Percentiles rank a stretch among this genome's conserved stretches.
Evolutionary conservation across 2,888 invertebrate species (phyloP).

Genomic region (Tenthredo distinguenda): DNA sequence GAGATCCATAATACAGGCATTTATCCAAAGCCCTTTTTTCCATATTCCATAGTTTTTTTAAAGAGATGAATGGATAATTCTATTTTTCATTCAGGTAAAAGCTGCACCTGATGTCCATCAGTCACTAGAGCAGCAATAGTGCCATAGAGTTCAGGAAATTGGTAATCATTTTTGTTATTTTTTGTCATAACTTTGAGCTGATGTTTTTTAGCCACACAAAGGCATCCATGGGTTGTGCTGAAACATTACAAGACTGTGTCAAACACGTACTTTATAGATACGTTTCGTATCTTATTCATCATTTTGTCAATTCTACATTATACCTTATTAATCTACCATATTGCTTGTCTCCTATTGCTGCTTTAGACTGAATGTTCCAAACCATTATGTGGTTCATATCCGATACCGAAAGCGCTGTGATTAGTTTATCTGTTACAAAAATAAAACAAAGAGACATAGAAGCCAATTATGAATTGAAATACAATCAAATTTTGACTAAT

Average conservation of each 20-base stretch:
- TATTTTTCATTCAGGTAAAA: not conserved
- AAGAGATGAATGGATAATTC: not conserved
- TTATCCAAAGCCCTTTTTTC: not conserved
- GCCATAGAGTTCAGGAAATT: constrained; percentile 40
- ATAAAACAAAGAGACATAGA: not conserved
- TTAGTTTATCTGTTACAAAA: constrained; percentile 55
- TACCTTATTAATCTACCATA: constrained; percentile 63
- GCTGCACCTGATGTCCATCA: constrained; percentile 22
- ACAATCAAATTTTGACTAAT: not conserved
- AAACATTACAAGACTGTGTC: constrained; percentile 49
- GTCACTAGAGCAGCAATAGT: constrained; percentile 58
- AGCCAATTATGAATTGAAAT: not conserved
- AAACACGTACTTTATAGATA: not conserved
- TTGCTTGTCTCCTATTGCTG: constrained; percentile 46
- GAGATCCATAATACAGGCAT: not conserved
- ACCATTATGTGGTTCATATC: constrained; percentile 56
- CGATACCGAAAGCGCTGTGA: constrained; percentile 58
- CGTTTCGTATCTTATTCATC: not conserved
- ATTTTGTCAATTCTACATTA: not conserved
- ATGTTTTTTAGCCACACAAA: constrained; percentile 57
- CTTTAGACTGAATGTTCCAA: constrained; percentile 62
- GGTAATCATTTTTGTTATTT: constrained; percentile 45
- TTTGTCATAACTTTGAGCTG: constrained; percentile 52
- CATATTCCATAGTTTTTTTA: not conserved
- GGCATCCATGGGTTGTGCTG: constrained; percentile 65